Percentiles rank a stretch among this genome's conserved stretches.
phyloP scores from a whole-genome alignment of 2,888 invertebrate genomes.

The Torymus tubicola region DNA sequence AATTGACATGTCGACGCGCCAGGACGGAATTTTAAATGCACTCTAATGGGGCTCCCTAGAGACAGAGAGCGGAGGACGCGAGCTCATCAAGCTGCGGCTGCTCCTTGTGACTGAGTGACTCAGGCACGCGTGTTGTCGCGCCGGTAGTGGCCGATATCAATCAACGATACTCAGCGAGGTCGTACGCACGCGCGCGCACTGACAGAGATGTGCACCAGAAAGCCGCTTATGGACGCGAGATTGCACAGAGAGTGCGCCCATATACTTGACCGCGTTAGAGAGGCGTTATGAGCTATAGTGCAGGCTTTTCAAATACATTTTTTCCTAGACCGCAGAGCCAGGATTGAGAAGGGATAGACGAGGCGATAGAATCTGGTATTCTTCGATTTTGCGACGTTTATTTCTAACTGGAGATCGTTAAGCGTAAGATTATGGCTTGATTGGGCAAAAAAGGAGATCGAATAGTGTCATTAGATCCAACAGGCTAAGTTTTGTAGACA shows the following conservation, averaged over 20 bases:
- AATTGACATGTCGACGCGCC: slow-evolving; percentile 29
- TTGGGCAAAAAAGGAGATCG: too few relatives aligned
- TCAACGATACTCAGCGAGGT: slow-evolving; percentile 33
- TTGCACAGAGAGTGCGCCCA: slow-evolving; percentile 13
- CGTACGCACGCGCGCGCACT: not conserved
- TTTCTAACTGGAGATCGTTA: too few relatives aligned
- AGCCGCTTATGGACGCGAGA: slow-evolving; percentile 20
- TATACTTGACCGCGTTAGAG: slow-evolving; percentile 49
- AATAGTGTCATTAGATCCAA: too few relatives aligned
- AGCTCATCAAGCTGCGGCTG: slow-evolving; percentile 9
- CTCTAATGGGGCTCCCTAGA: slow-evolving; percentile 8
- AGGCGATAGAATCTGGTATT: too few relatives aligned
- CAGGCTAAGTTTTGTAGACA: too few relatives aligned
- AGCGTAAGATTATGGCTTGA: too few relatives aligned
- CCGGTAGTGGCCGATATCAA: slow-evolving; percentile 41
- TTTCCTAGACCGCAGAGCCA: not conserved
- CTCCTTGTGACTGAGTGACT: slow-evolving; percentile 11
- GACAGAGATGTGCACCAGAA: slow-evolving; percentile 28
- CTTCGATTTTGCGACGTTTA: too few relatives aligned
- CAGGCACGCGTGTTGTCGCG: slow-evolving; percentile 5
- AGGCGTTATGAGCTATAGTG: slow-evolving; percentile 4
- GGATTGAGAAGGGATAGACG: too few relatives aligned
- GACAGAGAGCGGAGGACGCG: not conserved
- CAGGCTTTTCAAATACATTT: slow-evolving; percentile 16
- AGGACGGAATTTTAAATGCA: slow-evolving; percentile 39